Conservation (phyloP, 2,888 invertebrate genomes). For the Nephrotoma flavescens region DNA sequence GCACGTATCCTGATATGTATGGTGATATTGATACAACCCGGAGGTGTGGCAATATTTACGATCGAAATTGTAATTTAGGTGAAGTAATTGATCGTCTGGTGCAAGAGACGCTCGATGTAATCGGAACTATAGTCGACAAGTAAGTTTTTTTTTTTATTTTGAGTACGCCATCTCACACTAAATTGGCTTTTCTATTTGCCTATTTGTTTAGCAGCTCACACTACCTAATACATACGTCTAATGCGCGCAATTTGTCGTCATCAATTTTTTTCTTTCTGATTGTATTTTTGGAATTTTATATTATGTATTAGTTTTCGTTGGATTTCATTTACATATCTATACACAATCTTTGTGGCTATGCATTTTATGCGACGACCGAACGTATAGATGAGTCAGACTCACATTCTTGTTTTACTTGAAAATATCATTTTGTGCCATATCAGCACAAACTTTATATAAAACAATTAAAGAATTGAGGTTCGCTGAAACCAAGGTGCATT, state of each 20-base stretch:
- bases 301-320: background rate
- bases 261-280: background rate
- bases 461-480: background rate
- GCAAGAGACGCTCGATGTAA: slow-evolving; percentile 62
- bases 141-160: slow-evolving; percentile 31
- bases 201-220: background rate
- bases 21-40: background rate
- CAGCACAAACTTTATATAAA: background rate
- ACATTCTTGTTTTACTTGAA: background rate
- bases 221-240: background rate
- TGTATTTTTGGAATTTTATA: background rate
- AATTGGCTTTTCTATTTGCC: background rate
- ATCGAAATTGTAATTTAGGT: background rate
- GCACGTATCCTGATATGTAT: background rate
- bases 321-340: background rate
- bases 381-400: background rate
- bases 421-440: background rate
- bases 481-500: background rate
- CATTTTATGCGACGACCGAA: background rate
- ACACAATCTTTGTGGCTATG: background rate
- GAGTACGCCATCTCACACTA: background rate
- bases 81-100: slow-evolving; percentile 56
- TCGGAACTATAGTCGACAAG: slow-evolving; percentile 75
- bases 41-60: background rate
- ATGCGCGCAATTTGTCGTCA: background rate